Evolutionary conservation across 2,113 vertebrate species (phyloP).

Genomic region (Hippocampus mohnikei): DNA sequence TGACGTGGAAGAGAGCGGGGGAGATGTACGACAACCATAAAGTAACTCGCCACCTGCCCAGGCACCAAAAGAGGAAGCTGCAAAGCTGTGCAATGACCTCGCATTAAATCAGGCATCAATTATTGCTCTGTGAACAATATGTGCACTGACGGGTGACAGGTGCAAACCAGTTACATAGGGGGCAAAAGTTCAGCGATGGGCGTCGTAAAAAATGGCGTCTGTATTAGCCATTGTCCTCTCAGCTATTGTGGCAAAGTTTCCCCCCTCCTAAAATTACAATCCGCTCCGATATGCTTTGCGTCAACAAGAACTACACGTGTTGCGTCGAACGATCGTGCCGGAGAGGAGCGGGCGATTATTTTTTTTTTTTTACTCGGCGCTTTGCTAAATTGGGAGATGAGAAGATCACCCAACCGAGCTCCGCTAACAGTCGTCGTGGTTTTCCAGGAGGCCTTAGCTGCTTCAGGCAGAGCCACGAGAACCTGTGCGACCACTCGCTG

Average conservation of each 20-base stretch:
- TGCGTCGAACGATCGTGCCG: too few species aligned
- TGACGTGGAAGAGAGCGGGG: not conserved
- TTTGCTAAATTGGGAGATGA: too few species aligned
- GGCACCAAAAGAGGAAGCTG: constrained; percentile 68
- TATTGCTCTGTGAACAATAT: constrained; percentile 80
- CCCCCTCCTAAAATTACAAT: constrained; percentile 11
- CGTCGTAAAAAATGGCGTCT: constrained; percentile 11
- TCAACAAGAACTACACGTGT: not conserved
- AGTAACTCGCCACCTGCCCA: constrained; percentile 75
- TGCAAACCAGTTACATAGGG: constrained; percentile 67
- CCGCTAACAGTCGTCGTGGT: constrained; percentile 1
- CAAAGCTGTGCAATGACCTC: constrained; percentile 77
- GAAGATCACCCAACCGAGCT: too few species aligned
- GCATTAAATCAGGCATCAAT: constrained; percentile 78
- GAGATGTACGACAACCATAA: not conserved
- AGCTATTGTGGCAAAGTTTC: constrained; percentile 7
- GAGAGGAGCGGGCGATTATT: too few species aligned
- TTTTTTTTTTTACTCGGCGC: too few species aligned
- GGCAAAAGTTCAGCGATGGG: constrained; percentile 38
- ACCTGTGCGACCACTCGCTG: constrained; percentile 95
- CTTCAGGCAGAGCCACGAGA: constrained; percentile 90
- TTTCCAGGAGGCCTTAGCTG: constrained; percentile 87
- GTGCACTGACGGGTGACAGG: constrained; percentile 80
- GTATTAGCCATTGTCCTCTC: constrained; percentile 4
- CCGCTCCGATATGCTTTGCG: too few species aligned